A percentile compares a stretch with the other conserved stretches of the same genome.
Evolutionary conservation across 92 coral and sea anemone species (phyloP).

Genomic region (Porites cylindrica): DNA sequence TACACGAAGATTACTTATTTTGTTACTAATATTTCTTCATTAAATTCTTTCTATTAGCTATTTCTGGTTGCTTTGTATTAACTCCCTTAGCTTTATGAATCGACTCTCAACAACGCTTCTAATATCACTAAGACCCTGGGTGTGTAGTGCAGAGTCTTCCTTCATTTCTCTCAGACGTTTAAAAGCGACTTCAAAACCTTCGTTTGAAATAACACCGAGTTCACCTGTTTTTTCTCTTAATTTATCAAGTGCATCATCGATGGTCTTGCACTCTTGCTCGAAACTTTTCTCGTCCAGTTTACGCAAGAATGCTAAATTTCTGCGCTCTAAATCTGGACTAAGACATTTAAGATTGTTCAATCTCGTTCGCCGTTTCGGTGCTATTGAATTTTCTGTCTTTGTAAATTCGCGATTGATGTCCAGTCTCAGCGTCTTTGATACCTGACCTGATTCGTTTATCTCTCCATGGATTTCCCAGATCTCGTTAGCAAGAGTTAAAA

Average conservation of each 20-base stretch:
- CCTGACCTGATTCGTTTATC: neutral
- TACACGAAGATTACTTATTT: too few species aligned
- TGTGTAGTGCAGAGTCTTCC: neutral
- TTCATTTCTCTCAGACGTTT: neutral
- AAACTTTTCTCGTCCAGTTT: neutral
- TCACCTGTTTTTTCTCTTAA: too few species aligned
- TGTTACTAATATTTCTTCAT: too few species aligned
- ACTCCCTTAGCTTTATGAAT: too few species aligned
- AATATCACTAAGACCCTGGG: neutral
- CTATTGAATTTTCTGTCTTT: neutral
- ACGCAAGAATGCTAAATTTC: neutral
- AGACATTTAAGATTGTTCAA: too few species aligned
- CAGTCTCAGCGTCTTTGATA: neutral
- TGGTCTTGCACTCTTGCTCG: neutral
- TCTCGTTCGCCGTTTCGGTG: neutral
- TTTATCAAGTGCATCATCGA: neutral
- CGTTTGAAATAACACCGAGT: neutral
- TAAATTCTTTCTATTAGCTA: too few species aligned
- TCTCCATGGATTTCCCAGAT: neutral
- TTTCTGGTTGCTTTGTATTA: neutral
- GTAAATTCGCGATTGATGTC: neutral
- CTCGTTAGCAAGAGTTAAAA: neutral
- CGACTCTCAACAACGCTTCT: neutral
- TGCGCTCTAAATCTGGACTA: neutral
- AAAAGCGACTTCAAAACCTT: neutral